Evolutionary conservation across 2,888 invertebrate genomes (phyloP).

Genomic region (Drepana falcataria): DNA sequence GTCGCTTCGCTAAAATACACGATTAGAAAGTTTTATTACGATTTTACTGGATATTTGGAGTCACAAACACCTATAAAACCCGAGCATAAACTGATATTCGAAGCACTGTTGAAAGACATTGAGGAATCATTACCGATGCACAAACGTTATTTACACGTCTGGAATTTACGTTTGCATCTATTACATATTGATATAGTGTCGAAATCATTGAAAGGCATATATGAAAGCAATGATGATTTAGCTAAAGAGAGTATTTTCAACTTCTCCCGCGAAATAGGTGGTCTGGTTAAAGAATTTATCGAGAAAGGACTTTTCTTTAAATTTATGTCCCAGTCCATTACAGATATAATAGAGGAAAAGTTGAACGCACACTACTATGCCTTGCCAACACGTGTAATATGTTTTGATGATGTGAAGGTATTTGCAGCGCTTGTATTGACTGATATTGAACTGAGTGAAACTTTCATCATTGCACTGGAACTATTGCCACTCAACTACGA

Average conservation of each 20-base stretch:
- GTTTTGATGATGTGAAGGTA: constrained; percentile 6
- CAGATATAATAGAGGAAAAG: background rate
- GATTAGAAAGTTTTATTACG: constrained; percentile 13
- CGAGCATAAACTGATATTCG: constrained; percentile 17
- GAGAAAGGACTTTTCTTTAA: constrained; percentile 14
- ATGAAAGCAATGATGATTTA: background rate
- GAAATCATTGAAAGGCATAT: constrained; percentile 5
- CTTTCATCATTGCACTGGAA: constrained; percentile 23
- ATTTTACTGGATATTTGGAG: constrained; percentile 20
- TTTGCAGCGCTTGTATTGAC: constrained; percentile 8
- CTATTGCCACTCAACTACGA: constrained; percentile 20
- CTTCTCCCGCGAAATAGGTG: constrained; percentile 24
- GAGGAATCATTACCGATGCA: constrained; percentile 15
- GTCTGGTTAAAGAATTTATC: constrained; percentile 21
- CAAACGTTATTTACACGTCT: constrained; percentile 28
- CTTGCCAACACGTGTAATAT: background rate
- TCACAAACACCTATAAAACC: background rate
- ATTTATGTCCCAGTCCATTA: background rate
- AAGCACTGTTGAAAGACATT: constrained; percentile 19
- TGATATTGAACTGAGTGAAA: constrained; percentile 16
- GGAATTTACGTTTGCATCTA: constrained; percentile 27
- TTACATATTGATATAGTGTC: constrained; percentile 17
- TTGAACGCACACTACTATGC: background rate
- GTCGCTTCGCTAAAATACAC: constrained; percentile 11
- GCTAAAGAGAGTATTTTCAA: constrained; percentile 10